Evolutionary conservation across 2,113 vertebrate species (phyloP).

Genomic region (Gymnogyps californianus): DNA sequence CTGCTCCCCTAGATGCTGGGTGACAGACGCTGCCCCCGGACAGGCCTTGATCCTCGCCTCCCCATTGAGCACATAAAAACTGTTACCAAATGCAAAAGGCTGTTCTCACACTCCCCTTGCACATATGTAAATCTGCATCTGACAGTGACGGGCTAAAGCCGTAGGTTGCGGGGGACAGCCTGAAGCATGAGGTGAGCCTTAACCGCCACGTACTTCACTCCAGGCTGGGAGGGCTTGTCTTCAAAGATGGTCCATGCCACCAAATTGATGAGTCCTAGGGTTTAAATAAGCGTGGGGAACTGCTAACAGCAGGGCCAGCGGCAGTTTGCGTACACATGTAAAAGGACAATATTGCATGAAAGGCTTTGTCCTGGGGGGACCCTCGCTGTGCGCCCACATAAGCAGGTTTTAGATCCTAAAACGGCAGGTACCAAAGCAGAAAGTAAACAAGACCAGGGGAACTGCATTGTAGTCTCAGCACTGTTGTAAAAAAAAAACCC

Average conservation of each 20-base stretch:
- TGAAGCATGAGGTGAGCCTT: background rate
- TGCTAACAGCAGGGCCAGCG: background rate
- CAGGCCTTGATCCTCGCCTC: background rate
- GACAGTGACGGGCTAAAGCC: background rate
- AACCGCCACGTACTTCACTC: fast-evolving
- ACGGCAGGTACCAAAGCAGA: background rate
- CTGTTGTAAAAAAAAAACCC: background rate
- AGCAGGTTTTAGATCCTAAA: too few species aligned
- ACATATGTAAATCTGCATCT: fast-evolving
- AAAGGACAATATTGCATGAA: fast-evolving
- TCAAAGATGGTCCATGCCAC: background rate
- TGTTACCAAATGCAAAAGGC: background rate
- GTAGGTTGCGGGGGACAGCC: background rate
- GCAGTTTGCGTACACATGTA: background rate
- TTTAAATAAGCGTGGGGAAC: background rate
- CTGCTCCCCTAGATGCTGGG: background rate
- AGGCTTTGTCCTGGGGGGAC: background rate
- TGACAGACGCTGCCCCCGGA: background rate
- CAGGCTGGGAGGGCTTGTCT: background rate
- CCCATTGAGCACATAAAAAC: fast-evolving
- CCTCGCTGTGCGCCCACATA: fast-evolving
- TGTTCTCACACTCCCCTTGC: background rate
- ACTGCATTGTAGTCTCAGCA: background rate
- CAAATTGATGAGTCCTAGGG: fast-evolving
- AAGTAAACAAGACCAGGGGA: background rate